Conservation (phyloP, 1,140 invertebrate genomes). For the Aphis gossypii region DNA sequence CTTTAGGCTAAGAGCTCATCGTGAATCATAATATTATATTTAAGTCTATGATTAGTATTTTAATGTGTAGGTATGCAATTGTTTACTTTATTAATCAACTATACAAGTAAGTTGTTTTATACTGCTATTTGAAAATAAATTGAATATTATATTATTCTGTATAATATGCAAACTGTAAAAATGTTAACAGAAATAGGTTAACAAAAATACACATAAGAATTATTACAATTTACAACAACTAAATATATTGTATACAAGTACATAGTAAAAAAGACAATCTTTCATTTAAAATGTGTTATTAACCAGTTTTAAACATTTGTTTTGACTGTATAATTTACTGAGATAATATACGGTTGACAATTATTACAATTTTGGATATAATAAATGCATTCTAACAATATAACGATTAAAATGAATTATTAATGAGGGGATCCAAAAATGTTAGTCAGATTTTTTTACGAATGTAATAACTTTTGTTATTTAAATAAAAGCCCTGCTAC, state of each 20-base stretch:
- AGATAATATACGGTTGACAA: not conserved
- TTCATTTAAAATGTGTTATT: slow-evolving; percentile 22
- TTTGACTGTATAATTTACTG: not conserved
- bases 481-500: not conserved
- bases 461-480: slow-evolving; percentile 34
- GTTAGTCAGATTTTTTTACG: not conserved
- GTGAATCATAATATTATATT: not conserved
- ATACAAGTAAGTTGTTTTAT: not conserved
- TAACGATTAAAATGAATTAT: slow-evolving; percentile 40
- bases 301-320: slow-evolving; percentile 28
- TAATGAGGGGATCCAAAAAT: slow-evolving; percentile 37
- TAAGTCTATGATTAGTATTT: not conserved
- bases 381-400: slow-evolving; percentile 22
- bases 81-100: not conserved
- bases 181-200: not conserved
- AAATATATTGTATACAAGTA: not conserved
- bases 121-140: not conserved
- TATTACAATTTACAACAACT: not conserved
- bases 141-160: not conserved
- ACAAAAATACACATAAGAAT: not conserved
- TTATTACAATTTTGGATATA: not conserved
- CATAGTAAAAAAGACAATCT: not conserved
- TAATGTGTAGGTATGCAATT: not conserved
- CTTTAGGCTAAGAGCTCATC: not conserved
- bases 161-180: not conserved